phyloP scores from a whole-genome alignment of 2,888 invertebrate genomes.

The Venustoraphidia nigricollis region DNA sequence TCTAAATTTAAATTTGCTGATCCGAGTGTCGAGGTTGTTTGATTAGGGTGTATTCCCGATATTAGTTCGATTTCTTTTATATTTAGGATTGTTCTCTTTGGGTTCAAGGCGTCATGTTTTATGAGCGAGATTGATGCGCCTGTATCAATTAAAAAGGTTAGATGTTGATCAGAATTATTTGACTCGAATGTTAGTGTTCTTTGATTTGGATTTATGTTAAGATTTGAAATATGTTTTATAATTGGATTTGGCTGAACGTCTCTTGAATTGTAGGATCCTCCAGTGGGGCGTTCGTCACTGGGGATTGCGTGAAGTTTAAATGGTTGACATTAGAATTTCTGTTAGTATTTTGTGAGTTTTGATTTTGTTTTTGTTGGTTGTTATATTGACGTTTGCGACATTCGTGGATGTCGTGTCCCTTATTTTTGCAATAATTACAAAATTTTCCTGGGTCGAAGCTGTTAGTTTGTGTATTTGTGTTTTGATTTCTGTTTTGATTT shows the following conservation, averaged over 20 bases:
- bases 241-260: neutral
- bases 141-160: slow-evolving; percentile 10
- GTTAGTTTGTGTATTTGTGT: neutral
- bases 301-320: neutral
- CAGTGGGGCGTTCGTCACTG: neutral
- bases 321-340: neutral
- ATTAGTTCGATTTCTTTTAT: slow-evolving; percentile 1
- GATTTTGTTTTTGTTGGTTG: neutral
- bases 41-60: slow-evolving; percentile 3
- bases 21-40: slow-evolving; percentile 4
- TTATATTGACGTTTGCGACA: neutral
- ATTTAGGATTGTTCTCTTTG: neutral
- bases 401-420: neutral
- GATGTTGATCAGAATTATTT: no score
- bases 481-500: no score
- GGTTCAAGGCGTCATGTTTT: slow-evolving; percentile 7
- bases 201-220: no score
- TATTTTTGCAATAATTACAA: neutral
- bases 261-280: neutral
- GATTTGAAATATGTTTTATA: neutral
- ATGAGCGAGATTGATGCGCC: slow-evolving; percentile 12
- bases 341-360: neutral
- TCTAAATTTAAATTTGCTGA: slow-evolving; percentile 5
- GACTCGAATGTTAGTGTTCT: no score
- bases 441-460: neutral